Conservation (phyloP, 2,888 invertebrate genomes). For the Seira musarum region DNA sequence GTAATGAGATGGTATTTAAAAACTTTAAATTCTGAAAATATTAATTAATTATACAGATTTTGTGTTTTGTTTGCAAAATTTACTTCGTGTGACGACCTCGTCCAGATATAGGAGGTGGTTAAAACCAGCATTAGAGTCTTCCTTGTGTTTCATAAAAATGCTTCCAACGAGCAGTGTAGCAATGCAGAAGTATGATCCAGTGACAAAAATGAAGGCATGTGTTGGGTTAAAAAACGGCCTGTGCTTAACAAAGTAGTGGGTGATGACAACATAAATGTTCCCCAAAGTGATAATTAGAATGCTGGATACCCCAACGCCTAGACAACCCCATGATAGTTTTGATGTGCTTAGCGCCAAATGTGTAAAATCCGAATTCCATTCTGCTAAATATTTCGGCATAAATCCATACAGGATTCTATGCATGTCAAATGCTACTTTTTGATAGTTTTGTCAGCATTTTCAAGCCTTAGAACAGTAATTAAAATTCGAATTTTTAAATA, state of each 20-base stretch:
- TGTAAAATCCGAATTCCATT: too few species aligned
- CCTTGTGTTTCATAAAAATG: neutral
- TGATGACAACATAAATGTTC: slow-evolving; percentile 2
- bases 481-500: too few species aligned
- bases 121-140: neutral
- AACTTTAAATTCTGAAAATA: too few species aligned
- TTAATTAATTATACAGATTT: neutral
- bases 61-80: neutral
- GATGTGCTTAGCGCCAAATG: too few species aligned
- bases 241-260: neutral
- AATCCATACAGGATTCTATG: too few species aligned
- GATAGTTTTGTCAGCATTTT: too few species aligned
- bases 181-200: neutral
- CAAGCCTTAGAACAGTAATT: too few species aligned
- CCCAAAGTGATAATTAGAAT: too few species aligned
- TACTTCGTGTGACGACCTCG: neutral
- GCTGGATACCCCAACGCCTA: too few species aligned
- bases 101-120: neutral
- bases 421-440: too few species aligned
- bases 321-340: too few species aligned
- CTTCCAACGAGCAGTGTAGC: neutral
- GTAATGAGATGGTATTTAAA: neutral
- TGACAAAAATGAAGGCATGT: slow-evolving; percentile 12
- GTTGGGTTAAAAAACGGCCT: neutral
- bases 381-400: too few species aligned